Evolutionary conservation across 2,888 invertebrate species (phyloP), one percentile per base, ranked within the genome.

Genomic region (Troilus luridus): DNA sequence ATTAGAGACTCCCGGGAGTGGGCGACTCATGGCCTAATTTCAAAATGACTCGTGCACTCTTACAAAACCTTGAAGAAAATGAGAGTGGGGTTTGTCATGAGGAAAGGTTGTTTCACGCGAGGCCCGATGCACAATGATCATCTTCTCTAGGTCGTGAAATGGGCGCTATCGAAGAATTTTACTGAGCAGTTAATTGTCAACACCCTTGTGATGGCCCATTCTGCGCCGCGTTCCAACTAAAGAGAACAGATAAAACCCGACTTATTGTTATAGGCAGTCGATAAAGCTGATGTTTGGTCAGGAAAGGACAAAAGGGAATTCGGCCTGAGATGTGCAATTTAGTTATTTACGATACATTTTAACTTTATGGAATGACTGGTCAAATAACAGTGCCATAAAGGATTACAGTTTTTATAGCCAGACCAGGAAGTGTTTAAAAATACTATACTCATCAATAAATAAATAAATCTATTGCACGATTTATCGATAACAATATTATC

Each of bases 11-110:
- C 56, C 56, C 85, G 56, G 72, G 56, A 85, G 85, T 85, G 85
- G 85, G 85, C 85, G 85, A 85, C 56, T 58, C 85, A 85, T 85
- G 85, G 85, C 85, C 85, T 85, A 85, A 85, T 85, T 85, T 85
- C 85, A 21, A 85, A 85, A 85, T 85, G 85, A 85, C 85, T 85
- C 41, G 56, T 41, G 85, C 56, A 85, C 56, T 85, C 85, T 85
- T 85, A 85, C 85, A 85, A 85, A 85, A 56, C 85, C 85, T 85
- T 85, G 85, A 85, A 85, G 56, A 56, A 85, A 85, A 85, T 21
- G 56, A 58, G 85, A 58, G 85, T 85, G 85, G 85, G 85, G 56
- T 85, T 85, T 77, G 72, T 77, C 72, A 7, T 77, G 27, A 7
- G 72, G 72, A 77, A 64, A 19, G 72, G 24, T 77, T 77, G 54